phyloP scores from a whole-genome alignment of 2,797 vertebrate species.

The Pantherophis vulpinus region DNA sequence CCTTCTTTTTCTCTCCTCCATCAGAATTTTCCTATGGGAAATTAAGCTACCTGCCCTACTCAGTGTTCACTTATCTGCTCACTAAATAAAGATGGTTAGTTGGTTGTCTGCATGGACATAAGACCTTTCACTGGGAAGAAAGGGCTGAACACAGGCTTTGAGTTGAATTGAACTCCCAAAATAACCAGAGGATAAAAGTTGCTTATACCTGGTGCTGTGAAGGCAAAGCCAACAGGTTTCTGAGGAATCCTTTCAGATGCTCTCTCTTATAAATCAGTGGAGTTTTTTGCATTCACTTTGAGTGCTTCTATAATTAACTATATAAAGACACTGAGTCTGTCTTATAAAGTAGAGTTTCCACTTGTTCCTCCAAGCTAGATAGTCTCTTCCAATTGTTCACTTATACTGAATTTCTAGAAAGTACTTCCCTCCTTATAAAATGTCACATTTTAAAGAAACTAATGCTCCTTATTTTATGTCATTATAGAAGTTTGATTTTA shows the following conservation, averaged over 20 bases:
- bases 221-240: neutral
- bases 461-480: neutral
- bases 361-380: neutral
- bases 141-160: neutral
- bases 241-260: neutral
- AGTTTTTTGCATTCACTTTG: neutral
- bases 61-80: neutral
- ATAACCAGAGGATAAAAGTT: neutral
- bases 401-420: neutral
- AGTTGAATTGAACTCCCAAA: neutral
- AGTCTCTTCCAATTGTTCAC: neutral
- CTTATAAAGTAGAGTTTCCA: neutral
- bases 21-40: neutral
- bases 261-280: neutral
- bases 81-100: neutral
- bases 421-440: neutral
- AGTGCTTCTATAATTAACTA: no score
- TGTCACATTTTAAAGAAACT: neutral
- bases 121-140: neutral
- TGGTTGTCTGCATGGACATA: neutral
- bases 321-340: neutral
- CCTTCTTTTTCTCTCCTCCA: neutral
- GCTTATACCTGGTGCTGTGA: neutral
- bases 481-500: neutral
- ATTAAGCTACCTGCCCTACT: neutral